A percentile compares a stretch with the other conserved stretches of the same genome.
These are phyloP conservation scores for Laterallus jamaicensis DNA, from an alignment of 2,113 vertebrate species.

Conservation along the genomic window DNA sequence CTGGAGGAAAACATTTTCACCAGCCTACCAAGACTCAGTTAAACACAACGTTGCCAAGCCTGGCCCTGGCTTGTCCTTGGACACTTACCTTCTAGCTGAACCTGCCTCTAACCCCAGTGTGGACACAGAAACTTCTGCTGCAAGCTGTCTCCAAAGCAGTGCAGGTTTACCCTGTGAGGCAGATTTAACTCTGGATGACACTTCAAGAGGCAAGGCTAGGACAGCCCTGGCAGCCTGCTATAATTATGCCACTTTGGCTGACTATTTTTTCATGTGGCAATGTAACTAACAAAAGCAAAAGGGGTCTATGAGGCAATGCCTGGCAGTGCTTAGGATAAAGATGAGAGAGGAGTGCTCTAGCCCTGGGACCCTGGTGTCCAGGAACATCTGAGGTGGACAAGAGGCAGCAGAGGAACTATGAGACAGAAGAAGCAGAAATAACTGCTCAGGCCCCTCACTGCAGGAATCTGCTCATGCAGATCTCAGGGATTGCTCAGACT, in stretches of 20 bases:
- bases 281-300: background rate
- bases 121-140: background rate
- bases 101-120: background rate
- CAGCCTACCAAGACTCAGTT: background rate
- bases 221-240: background rate
- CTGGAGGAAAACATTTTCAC: background rate
- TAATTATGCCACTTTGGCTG: background rate
- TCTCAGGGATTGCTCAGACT: background rate
- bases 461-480: background rate
- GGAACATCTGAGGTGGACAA: background rate
- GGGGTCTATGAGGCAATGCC: background rate
- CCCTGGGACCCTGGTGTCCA: background rate
- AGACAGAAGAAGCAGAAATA: background rate
- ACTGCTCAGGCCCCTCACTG: background rate
- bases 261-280: background rate
- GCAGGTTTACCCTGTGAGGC: background rate
- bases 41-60: background rate
- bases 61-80: background rate
- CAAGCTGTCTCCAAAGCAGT: background rate
- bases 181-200: background rate
- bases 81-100: background rate
- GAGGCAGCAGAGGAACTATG: background rate
- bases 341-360: background rate
- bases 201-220: background rate
- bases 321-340: background rate